Percentiles rank a stretch among this genome's conserved stretches.
Conservation (phyloP, 2,888 invertebrate species). For the Plebejus argus region DNA sequence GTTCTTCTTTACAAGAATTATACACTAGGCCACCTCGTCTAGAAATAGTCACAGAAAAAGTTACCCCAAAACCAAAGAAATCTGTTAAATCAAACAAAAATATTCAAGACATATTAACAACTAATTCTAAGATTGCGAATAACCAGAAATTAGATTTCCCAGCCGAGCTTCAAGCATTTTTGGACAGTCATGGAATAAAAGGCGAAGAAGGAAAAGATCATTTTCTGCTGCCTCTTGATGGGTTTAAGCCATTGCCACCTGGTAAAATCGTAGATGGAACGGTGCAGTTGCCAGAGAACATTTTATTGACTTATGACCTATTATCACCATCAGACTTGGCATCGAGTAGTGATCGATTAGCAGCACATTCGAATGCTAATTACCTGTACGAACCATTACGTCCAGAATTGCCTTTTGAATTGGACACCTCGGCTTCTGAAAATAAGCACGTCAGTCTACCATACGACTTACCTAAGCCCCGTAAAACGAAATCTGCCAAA, state of each 20-base stretch:
- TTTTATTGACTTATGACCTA: constrained; percentile 67
- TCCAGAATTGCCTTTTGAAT: constrained; percentile 64
- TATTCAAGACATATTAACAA: constrained; percentile 51
- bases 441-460: constrained; percentile 59
- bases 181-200: constrained; percentile 67
- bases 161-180: constrained; percentile 66
- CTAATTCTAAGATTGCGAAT: constrained; percentile 51
- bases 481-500: constrained; percentile 52
- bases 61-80: constrained; percentile 55
- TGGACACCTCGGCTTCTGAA: constrained; percentile 70
- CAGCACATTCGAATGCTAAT: constrained; percentile 52
- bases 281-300: constrained; percentile 70
- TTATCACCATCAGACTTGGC: constrained; percentile 55
- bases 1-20: constrained; percentile 81
- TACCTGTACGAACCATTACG: constrained; percentile 66
- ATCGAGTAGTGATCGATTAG: constrained; percentile 46
- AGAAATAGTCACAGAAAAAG: constrained; percentile 72
- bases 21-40: constrained; percentile 85
- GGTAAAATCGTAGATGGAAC: constrained; percentile 64
- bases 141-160: constrained; percentile 58
- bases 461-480: constrained; percentile 61
- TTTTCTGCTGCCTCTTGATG: constrained; percentile 69
- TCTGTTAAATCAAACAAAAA: constrained; percentile 49
- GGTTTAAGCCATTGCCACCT: constrained; percentile 72
- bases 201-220: constrained; percentile 65